Conservation (phyloP, 2,888 invertebrate genomes). For the Therioaphis trifolii region DNA sequence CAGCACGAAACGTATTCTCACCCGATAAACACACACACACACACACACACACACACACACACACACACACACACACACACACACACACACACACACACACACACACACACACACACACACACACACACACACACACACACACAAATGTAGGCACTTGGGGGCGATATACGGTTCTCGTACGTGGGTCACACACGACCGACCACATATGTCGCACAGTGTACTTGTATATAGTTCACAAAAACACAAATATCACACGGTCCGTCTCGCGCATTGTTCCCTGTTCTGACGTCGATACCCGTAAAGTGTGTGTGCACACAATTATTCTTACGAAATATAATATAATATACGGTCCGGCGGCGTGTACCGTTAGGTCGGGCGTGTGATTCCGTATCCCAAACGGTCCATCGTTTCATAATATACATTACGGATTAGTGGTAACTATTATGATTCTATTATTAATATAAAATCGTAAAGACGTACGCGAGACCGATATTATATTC, state of each 20-base stretch:
- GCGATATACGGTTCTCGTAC: not conserved
- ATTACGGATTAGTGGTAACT: no score
- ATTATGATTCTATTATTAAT: not conserved
- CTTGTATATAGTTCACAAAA: no score
- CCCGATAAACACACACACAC: not conserved
- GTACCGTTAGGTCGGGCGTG: not conserved
- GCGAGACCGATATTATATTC: not conserved
- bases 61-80: not conserved
- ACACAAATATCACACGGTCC: conserved; percentile 2
- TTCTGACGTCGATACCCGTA: not conserved
- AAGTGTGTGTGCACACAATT: not conserved
- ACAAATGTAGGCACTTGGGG: not conserved
- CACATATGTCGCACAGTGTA: not conserved
- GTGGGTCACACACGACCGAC: not conserved
- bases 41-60: no score
- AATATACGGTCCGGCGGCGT: not conserved
- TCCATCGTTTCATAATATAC: not conserved
- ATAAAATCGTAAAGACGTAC: not conserved
- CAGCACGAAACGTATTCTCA: not conserved
- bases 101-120: not conserved
- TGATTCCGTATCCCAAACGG: not conserved
- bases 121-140: not conserved
- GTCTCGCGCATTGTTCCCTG: not conserved
- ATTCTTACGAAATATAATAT: not conserved
- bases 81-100: not conserved